These are phyloP conservation scores for Myrmecobius fasciatus DNA, from an alignment of 2,113 vertebrate genomes.

Conservation along the genomic window DNA sequence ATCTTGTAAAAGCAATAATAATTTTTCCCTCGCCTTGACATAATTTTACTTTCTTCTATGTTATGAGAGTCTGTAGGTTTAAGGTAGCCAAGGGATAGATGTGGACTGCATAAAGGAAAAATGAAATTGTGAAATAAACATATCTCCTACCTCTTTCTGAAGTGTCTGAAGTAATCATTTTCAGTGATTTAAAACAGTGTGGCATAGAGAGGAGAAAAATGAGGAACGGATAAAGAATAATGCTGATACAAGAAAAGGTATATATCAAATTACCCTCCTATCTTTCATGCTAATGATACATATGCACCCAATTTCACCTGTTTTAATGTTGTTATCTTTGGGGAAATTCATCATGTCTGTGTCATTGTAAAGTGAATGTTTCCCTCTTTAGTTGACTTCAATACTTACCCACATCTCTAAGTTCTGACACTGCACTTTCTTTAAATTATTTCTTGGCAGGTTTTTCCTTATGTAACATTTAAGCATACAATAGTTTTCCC, in stretches of 20 bases:
- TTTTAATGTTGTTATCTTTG: not conserved
- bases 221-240: constrained; percentile 12
- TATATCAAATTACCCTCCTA: not conserved
- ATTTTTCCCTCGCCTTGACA: not conserved
- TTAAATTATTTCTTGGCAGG: not conserved
- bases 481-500: not conserved
- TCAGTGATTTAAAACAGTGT: constrained; percentile 47
- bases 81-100: not conserved
- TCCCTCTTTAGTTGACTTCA: constrained; percentile 9
- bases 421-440: not conserved
- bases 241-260: not conserved
- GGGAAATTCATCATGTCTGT: not conserved
- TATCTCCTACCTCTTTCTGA: constrained; percentile 39
- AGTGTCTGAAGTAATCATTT: constrained; percentile 50
- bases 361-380: not conserved
- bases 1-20: not conserved
- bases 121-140: constrained; percentile 36
- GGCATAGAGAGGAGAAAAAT: not conserved
- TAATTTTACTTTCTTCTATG: not conserved
- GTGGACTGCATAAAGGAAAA: constrained; percentile 26
- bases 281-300: not conserved
- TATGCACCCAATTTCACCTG: not conserved
- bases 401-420: constrained; percentile 9
- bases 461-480: not conserved
- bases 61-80: constrained; percentile 30